Conservation (phyloP, 2,797 vertebrate genomes). For the Alosa sapidissima region DNA sequence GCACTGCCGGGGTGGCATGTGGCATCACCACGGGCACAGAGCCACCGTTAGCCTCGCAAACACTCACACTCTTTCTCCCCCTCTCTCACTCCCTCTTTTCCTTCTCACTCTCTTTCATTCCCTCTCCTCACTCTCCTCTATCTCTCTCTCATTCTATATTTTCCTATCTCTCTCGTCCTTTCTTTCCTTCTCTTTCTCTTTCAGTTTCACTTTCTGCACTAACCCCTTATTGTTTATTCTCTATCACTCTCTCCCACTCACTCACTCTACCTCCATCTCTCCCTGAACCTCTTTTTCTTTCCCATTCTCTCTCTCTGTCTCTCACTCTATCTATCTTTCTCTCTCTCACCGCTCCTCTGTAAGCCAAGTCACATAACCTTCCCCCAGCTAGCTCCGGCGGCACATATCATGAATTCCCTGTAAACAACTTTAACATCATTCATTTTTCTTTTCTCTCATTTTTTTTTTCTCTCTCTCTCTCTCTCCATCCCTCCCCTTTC, state of each 20-base stretch:
- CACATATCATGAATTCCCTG: constrained; percentile 4
- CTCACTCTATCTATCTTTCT: not conserved
- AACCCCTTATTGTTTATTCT: not conserved
- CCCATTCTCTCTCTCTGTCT: not conserved
- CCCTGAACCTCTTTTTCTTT: not conserved
- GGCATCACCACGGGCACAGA: not conserved
- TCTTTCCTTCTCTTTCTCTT: not conserved
- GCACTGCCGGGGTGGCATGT: not conserved
- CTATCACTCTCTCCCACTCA: not conserved
- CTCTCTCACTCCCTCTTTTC: not conserved
- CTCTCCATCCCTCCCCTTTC: not conserved
- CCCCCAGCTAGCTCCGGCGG: not conserved
- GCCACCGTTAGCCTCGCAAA: not conserved
- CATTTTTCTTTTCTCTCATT: not conserved
- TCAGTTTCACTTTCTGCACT: too few species aligned
- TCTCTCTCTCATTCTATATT: not conserved
- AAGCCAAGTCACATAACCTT: not conserved
- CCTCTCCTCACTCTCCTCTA: not conserved
- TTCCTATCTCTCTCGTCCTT: not conserved
- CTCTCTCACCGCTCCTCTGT: not conserved
- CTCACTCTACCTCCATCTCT: not conserved
- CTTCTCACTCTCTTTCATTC: not conserved
- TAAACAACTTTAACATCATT: constrained; percentile 5
- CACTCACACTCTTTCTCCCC: not conserved
- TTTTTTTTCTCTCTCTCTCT: not conserved